phyloP scores from a whole-genome alignment of 2,797 vertebrate species.

The Amniataba percoides region DNA sequence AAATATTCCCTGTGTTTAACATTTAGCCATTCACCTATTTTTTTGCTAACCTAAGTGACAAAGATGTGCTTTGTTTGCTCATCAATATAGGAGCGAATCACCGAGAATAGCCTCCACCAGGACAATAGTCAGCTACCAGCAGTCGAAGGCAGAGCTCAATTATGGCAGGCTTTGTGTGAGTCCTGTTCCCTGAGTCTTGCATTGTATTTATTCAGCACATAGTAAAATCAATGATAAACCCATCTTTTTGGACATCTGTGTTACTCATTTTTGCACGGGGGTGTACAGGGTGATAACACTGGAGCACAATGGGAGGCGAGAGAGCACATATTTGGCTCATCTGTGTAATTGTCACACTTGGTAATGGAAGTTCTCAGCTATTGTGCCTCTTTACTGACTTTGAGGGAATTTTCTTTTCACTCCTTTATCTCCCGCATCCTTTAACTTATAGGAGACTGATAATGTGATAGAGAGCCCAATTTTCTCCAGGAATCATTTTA shows the following conservation, averaged over 20 bases:
- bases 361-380: slow-evolving; percentile 47
- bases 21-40: slow-evolving; percentile 29
- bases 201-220: slow-evolving; percentile 56
- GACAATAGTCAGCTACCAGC: slow-evolving; percentile 53
- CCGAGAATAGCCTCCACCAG: slow-evolving; percentile 52
- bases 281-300: slow-evolving; percentile 65
- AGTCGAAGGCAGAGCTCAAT: slow-evolving; percentile 59
- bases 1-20: slow-evolving; percentile 35
- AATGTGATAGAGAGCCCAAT: slow-evolving; percentile 46
- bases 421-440: slow-evolving; percentile 9
- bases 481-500: slow-evolving; percentile 49
- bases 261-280: slow-evolving; percentile 51
- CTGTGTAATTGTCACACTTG: slow-evolving; percentile 48
- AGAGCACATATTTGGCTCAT: slow-evolving; percentile 45
- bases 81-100: slow-evolving; percentile 49
- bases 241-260: slow-evolving; percentile 47
- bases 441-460: slow-evolving; percentile 39
- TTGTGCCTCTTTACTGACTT: slow-evolving; percentile 44
- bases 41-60: slow-evolving; percentile 31
- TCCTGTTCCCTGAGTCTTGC: slow-evolving; percentile 38
- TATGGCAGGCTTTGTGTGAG: slow-evolving; percentile 60
- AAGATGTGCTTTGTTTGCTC: slow-evolving; percentile 53
- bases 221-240: slow-evolving; percentile 46
- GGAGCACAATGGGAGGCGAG: slow-evolving; percentile 49
- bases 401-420: slow-evolving; percentile 47